phyloP scores from a whole-genome alignment of 2,113 vertebrate genomes.

The Caranx ignobilis region DNA sequence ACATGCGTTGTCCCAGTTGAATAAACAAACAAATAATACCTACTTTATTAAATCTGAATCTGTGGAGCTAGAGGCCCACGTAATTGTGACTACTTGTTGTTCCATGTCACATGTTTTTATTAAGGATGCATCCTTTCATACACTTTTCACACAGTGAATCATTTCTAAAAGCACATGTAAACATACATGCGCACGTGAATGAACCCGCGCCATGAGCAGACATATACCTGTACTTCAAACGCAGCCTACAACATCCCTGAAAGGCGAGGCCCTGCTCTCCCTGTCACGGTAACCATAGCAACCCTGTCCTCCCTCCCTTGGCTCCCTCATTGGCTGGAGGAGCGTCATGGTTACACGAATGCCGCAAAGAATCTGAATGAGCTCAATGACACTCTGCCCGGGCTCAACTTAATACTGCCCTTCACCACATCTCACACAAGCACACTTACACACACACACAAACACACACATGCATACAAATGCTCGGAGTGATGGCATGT shows the following conservation, averaged over 20 bases:
- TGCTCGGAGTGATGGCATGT: constrained; percentile 54
- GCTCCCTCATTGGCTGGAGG: constrained; percentile 68
- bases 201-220: constrained; percentile 6
- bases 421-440: constrained; percentile 61
- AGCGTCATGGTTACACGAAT: constrained; percentile 77
- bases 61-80: background rate
- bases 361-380: constrained; percentile 81
- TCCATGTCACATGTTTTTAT: constrained; percentile 17
- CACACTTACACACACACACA: constrained; percentile 20
- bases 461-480: constrained; percentile 41
- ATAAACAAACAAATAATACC: constrained; percentile 44
- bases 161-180: constrained; percentile 14
- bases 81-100: constrained; percentile 10
- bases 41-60: constrained; percentile 36
- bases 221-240: background rate
- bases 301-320: constrained; percentile 69
- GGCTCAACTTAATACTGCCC: constrained; percentile 71
- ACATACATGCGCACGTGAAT: background rate
- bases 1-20: constrained; percentile 14
- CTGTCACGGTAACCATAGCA: constrained; percentile 79
- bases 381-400: constrained; percentile 75
- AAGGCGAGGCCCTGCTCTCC: constrained; percentile 57
- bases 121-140: constrained; percentile 10
- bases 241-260: constrained; percentile 41
- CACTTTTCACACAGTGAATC: background rate